Conservation (phyloP, 2,113 vertebrate species). For the Prionailurus bengalensis region DNA sequence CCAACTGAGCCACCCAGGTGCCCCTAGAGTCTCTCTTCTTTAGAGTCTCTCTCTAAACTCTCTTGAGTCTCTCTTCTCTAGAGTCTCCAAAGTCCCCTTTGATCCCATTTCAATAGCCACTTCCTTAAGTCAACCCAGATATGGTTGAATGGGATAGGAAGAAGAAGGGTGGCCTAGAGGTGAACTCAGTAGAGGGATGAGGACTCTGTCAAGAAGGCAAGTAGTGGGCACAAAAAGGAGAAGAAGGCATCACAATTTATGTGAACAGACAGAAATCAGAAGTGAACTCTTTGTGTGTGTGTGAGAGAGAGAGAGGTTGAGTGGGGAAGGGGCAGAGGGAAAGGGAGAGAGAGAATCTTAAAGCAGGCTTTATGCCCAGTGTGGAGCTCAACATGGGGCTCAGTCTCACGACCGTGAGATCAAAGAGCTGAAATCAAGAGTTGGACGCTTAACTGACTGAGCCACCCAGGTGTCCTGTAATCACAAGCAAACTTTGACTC, state of each 20-base stretch:
- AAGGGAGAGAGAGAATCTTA: too few relatives aligned
- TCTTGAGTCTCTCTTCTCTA: background rate
- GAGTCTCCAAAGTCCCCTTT: background rate
- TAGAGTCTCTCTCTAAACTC: too few relatives aligned
- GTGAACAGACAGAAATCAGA: background rate
- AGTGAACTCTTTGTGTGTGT: too few relatives aligned
- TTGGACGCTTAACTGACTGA: too few relatives aligned
- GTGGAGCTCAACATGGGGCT: too few relatives aligned
- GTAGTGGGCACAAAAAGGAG: background rate
- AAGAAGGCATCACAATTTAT: background rate
- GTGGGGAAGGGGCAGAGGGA: too few relatives aligned
- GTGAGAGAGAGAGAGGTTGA: too few relatives aligned
- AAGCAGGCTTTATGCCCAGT: too few relatives aligned
- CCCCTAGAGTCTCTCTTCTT: background rate
- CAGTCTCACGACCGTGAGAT: too few relatives aligned
- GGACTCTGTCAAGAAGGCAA: background rate
- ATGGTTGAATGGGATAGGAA: background rate
- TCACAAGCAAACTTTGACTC: background rate
- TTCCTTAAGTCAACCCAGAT: slow-evolving; percentile 22
- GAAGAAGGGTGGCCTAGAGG: background rate
- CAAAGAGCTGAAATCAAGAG: too few relatives aligned
- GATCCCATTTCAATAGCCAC: background rate
- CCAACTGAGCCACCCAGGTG: too few relatives aligned
- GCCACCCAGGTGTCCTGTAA: background rate
- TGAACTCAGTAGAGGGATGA: background rate